Base-by-base conservation (phyloP, 2,888 invertebrate genomes). In the Eudasyphora cyanicolor region DNA sequence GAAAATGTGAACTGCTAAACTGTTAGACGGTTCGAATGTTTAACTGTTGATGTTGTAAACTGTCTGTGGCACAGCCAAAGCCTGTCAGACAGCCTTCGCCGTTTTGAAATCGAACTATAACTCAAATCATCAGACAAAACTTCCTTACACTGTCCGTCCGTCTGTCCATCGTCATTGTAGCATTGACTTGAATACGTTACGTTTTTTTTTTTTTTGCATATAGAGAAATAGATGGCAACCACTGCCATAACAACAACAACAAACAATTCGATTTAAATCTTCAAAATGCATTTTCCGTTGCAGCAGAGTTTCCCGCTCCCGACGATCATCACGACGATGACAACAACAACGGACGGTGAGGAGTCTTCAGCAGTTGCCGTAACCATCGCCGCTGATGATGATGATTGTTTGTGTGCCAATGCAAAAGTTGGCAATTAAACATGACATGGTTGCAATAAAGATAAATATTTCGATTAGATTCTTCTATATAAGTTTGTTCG, bases 391-490 rank as follows among this genome's bases (percentile, higher is more conserved):
- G 60, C 14, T n/a, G 45, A 27, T 35, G n/a, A n/a, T 45, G 3
- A 45, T 45, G 45, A 27, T 35, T 64, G 42, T 64, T 64, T 64
- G 29, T 76, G 24, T 62, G 71, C 69, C 57, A 85, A 75, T 80
- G 76, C 75, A 84, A 84, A 82, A 82, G 82, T 84, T 86, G 85
- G 82, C 85, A 86, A 86, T 85, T 85, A 82, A 86, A 86, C 85
- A 86, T 85, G 85, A 85, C 85, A 85, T 85, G 84, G 77, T 85
- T 79, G 76, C 84, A 83, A 84, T 86, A 82, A 79, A 86, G 80
- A 86, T 85, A 85, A 85, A 84, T 82, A 85, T 86, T 86, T 83
- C 82, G 85, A 86, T 86, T 84, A 83, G 84, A 85, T 85, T 82
- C 74, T 80, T 67, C 42, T 38, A 42, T 24, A 42, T 12, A 24